Evolutionary conservation across 2,797 vertebrate genomes (phyloP).

Genomic region (Oreochromis grahami): DNA sequence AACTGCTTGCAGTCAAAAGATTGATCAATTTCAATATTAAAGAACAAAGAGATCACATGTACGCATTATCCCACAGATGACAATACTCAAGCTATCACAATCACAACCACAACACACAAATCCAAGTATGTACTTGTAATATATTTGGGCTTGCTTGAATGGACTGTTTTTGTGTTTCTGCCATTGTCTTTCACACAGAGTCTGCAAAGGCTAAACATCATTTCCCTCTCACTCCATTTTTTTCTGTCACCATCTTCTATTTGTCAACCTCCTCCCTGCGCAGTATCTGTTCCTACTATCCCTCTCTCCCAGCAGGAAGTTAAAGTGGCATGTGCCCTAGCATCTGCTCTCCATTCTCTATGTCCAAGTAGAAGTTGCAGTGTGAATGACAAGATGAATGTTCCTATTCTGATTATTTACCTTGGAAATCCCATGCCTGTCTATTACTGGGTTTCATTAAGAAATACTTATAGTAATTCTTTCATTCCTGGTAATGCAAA

Average conservation of each 20-base stretch:
- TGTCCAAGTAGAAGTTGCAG: slow-evolving; percentile 51
- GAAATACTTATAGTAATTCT: background rate
- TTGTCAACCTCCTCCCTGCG: slow-evolving; percentile 7
- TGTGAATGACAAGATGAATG: slow-evolving; percentile 49
- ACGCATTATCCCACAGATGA: background rate
- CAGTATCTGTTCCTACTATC: slow-evolving; percentile 20
- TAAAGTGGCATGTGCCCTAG: slow-evolving; percentile 72
- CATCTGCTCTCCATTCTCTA: slow-evolving; percentile 66
- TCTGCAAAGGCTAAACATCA: background rate
- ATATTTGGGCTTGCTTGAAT: background rate
- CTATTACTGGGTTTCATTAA: slow-evolving; percentile 2
- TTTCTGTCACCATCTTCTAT: slow-evolving; percentile 15
- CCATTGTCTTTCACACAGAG: background rate
- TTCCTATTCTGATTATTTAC: slow-evolving; percentile 40
- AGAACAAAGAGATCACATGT: background rate
- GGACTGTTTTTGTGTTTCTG: background rate
- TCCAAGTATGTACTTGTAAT: background rate
- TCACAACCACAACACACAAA: background rate
- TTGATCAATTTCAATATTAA: background rate
- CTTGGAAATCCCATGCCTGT: slow-evolving; percentile 14
- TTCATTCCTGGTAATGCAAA: background rate
- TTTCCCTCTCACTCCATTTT: background rate
- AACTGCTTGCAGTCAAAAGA: background rate
- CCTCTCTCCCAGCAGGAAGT: slow-evolving; percentile 59
- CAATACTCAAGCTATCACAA: background rate